phyloP scores from a whole-genome alignment of 30 jellyfish, hydroid and myxozoan species.

The Cassiopea andromeda region DNA sequence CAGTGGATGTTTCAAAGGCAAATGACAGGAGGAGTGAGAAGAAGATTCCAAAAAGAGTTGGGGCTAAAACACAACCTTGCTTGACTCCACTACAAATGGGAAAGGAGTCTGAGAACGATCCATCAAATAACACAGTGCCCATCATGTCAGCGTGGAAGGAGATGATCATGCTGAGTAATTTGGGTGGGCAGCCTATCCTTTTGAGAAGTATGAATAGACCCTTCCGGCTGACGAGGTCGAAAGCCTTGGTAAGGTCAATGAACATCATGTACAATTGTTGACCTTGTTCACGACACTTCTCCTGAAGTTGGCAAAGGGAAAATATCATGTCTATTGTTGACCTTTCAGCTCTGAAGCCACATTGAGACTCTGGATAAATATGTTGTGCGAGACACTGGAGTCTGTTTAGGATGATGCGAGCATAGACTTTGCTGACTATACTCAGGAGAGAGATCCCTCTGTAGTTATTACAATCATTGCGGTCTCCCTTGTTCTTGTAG shows the following conservation, averaged over 20 bases:
- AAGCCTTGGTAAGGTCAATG: conserved; percentile 63
- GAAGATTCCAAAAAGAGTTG: conserved; percentile 53
- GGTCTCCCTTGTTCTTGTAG: conserved; percentile 38
- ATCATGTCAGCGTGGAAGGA: conserved; percentile 45
- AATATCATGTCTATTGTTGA: conserved; percentile 60
- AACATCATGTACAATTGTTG: conserved; percentile 14
- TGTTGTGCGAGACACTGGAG: conserved; percentile 14
- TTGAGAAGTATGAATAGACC: conserved; percentile 43
- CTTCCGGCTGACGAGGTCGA: conserved; percentile 55
- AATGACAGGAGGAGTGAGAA: background rate
- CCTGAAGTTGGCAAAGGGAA: conserved; percentile 41
- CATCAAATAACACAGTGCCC: conserved; percentile 26
- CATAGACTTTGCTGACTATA: conserved; percentile 36
- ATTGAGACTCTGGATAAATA: conserved; percentile 56
- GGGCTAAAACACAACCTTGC: conserved; percentile 53
- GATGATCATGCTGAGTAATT: conserved; percentile 24
- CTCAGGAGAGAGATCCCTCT: conserved; percentile 63
- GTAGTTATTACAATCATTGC: conserved; percentile 63
- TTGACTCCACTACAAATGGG: conserved; percentile 30
- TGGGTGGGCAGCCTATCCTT: conserved; percentile 55
- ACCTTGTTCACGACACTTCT: conserved; percentile 57
- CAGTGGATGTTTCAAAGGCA: conserved; percentile 25
- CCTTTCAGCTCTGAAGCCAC: conserved; percentile 52
- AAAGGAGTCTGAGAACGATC: conserved; percentile 27
- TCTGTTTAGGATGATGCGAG: conserved; percentile 14